Conservation (phyloP, 2,113 vertebrate species). For the Mirza zaza region DNA sequence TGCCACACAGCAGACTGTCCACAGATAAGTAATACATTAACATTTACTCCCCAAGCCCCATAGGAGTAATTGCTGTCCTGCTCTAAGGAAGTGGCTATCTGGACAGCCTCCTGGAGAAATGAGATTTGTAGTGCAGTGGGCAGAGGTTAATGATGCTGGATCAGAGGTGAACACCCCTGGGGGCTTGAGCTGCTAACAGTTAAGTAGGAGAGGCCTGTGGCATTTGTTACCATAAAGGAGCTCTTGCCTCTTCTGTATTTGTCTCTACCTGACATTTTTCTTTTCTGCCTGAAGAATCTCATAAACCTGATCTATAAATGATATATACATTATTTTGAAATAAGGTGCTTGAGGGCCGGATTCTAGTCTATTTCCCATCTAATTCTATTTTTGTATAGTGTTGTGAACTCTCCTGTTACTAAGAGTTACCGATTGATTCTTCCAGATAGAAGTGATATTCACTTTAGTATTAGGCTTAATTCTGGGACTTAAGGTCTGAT, state of each 20-base stretch:
- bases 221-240: neutral
- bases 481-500: neutral
- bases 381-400: neutral
- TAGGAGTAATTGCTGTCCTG: neutral
- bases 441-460: slow-evolving; percentile 11
- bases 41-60: neutral
- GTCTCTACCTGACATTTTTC: neutral
- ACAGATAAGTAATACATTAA: neutral
- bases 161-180: neutral
- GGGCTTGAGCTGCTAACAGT: neutral
- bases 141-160: slow-evolving; percentile 26
- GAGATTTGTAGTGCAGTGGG: slow-evolving; percentile 34
- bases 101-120: neutral
- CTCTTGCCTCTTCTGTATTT: neutral
- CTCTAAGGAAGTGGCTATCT: slow-evolving; percentile 4
- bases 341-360: neutral
- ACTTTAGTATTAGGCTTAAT: slow-evolving; percentile 26
- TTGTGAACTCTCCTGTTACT: neutral
- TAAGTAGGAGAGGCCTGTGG: neutral
- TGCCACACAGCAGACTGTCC: neutral
- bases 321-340: slow-evolving; percentile 30
- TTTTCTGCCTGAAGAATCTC: neutral
- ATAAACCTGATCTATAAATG: slow-evolving; percentile 8
- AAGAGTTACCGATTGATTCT: slow-evolving; percentile 26
- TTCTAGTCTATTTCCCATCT: slow-evolving; percentile 29